A percentile compares a stretch with the other conserved stretches of the same genome.
phyloP scores from a whole-genome alignment of 2,797 vertebrate genomes.

The Macropodus opercularis region DNA sequence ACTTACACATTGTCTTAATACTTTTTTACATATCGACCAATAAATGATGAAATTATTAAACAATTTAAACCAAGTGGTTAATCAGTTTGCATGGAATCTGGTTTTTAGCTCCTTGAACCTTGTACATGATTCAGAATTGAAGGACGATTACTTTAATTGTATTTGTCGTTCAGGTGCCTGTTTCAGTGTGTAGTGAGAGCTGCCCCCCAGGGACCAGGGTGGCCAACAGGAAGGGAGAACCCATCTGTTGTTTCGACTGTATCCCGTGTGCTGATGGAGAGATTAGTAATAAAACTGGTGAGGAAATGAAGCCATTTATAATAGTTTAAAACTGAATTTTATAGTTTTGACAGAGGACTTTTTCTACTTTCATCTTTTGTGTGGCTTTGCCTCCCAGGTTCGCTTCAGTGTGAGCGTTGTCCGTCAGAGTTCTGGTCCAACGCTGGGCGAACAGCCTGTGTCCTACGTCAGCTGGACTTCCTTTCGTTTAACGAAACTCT shows the following conservation, averaged over 20 bases:
- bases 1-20: no score
- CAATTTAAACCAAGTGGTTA: no score
- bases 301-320: background rate
- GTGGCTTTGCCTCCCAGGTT: conserved; percentile 65
- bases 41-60: no score
- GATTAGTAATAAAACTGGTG: conserved; percentile 77
- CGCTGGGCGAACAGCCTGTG: conserved; percentile 63
- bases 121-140: no score
- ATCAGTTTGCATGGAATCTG: no score
- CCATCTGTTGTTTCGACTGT: conserved; percentile 81
- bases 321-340: no score
- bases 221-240: conserved; percentile 62
- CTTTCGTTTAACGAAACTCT: conserved; percentile 79
- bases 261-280: conserved; percentile 75
- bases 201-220: conserved; percentile 75
- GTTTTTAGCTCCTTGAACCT: no score
- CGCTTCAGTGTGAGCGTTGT: conserved; percentile 72
- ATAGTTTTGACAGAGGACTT: no score
- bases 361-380: no score
- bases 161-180: conserved; percentile 18
- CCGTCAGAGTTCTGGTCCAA: conserved; percentile 80
- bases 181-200: conserved; percentile 72
- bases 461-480: conserved; percentile 76
- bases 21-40: no score
- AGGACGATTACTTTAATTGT: no score